Percentiles rank a stretch among this genome's conserved stretches.
phyloP scores from a whole-genome alignment of 2,888 invertebrate genomes.

The Aplocera efformata region DNA sequence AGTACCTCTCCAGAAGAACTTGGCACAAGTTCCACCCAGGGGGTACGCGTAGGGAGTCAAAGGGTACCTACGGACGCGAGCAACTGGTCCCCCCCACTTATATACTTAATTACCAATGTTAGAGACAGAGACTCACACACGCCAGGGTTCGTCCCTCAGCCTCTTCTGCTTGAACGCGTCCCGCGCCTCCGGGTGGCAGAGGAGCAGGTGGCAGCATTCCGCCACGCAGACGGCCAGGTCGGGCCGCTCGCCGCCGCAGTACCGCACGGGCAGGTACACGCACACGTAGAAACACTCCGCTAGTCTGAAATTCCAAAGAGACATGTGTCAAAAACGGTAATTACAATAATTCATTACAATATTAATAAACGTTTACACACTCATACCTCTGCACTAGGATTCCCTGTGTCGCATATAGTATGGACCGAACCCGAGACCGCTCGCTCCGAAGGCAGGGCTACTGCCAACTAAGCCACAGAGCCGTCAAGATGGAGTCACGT shows the following conservation, averaged over 20 bases:
- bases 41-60: too few species aligned
- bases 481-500: too few species aligned
- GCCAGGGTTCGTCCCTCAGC: slow-evolving; percentile 36
- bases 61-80: too few species aligned
- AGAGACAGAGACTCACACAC: slow-evolving; percentile 29
- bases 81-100: too few species aligned
- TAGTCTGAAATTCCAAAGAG: slow-evolving; percentile 34
- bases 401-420: too few species aligned
- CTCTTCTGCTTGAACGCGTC: slow-evolving; percentile 32
- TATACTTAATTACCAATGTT: slow-evolving; percentile 37
- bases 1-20: too few species aligned
- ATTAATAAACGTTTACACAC: too few species aligned
- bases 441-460: too few species aligned
- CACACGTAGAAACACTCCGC: slow-evolving; percentile 42
- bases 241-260: slow-evolving; percentile 5
- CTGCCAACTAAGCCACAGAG: too few species aligned
- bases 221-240: slow-evolving; percentile 29
- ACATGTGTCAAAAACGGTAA: not conserved
- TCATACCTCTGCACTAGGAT: too few species aligned
- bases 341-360: not conserved
- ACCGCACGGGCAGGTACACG: slow-evolving; percentile 29
- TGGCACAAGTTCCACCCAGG: too few species aligned
- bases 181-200: slow-evolving; percentile 29
- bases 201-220: slow-evolving; percentile 30
- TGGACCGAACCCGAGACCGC: too few species aligned